Evolutionary conservation across 1,140 invertebrate genomes (phyloP).

Genomic region (Drosophila quadrilineata): DNA sequence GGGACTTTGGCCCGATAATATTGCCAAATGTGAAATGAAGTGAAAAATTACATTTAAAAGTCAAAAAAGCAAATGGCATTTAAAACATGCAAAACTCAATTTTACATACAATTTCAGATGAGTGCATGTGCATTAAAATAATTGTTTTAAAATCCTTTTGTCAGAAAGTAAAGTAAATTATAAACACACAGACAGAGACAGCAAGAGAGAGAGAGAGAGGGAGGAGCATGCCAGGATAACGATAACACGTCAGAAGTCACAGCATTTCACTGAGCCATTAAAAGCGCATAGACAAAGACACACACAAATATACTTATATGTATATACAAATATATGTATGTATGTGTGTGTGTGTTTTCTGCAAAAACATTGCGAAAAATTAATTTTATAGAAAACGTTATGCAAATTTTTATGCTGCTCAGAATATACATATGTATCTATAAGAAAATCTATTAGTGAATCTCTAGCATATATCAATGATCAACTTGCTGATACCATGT

Average conservation of each 20-base stretch:
- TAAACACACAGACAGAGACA: slow-evolving; percentile 57
- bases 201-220: slow-evolving; percentile 40
- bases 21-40: slow-evolving; percentile 71
- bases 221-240: slow-evolving; percentile 53
- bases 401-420: slow-evolving; percentile 38
- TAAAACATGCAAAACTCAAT: slow-evolving; percentile 67
- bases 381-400: slow-evolving; percentile 59
- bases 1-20: slow-evolving; percentile 57
- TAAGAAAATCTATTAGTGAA: slow-evolving; percentile 51
- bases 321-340: neutral
- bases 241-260: slow-evolving; percentile 75
- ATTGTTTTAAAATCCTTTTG: slow-evolving; percentile 80
- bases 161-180: slow-evolving; percentile 80
- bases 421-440: slow-evolving; percentile 50
- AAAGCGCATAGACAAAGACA: slow-evolving; percentile 41
- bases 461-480: slow-evolving; percentile 28
- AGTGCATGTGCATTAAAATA: slow-evolving; percentile 62
- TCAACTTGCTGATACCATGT: slow-evolving; percentile 7
- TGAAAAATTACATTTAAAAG: slow-evolving; percentile 79
- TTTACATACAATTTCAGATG: slow-evolving; percentile 23
- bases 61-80: slow-evolving; percentile 78
- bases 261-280: slow-evolving; percentile 65
- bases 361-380: slow-evolving; percentile 70
- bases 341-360: slow-evolving; percentile 15
- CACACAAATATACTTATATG: neutral